Conservation (phyloP, 1,140 invertebrate genomes). For the Drosophila albomicans region DNA sequence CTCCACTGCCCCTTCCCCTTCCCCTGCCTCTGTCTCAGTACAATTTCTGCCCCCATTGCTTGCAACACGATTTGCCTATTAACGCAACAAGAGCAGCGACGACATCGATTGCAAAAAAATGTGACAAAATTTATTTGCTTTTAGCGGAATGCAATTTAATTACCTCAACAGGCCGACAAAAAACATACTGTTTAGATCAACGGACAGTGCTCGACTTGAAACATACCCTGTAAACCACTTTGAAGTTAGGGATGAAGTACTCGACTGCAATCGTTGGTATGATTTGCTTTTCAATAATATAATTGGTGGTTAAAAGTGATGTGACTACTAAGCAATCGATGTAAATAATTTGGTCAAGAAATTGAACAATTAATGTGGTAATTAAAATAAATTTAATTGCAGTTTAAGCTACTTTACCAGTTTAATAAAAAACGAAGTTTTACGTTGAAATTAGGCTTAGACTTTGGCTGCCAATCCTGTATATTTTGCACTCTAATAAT, state of each 20-base stretch:
- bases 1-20: not conserved
- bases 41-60: not conserved
- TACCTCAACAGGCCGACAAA: constrained; percentile 53
- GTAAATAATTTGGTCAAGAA: too few relatives aligned
- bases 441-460: too few relatives aligned
- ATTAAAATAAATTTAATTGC: too few relatives aligned
- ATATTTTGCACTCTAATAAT: too few relatives aligned
- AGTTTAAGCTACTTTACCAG: too few relatives aligned
- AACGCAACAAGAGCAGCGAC: constrained; percentile 38
- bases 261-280: too few relatives aligned
- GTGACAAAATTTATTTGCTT: constrained; percentile 59
- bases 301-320: too few relatives aligned
- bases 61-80: constrained; percentile 78
- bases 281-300: too few relatives aligned
- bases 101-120: constrained; percentile 40
- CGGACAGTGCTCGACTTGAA: not conserved
- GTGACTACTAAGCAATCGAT: too few relatives aligned
- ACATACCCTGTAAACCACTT: not conserved
- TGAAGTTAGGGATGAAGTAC: not conserved
- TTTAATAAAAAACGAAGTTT: too few relatives aligned
- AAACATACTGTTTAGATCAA: not conserved
- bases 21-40: not conserved
- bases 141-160: constrained; percentile 62
- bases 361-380: too few relatives aligned
- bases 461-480: too few relatives aligned